A percentile compares a stretch with the other conserved stretches of the same genome.
These are phyloP conservation scores for Apostichopus californicus DNA, from an alignment of 35 echinoderm and acorn worm species.

Conservation along the genomic window DNA sequence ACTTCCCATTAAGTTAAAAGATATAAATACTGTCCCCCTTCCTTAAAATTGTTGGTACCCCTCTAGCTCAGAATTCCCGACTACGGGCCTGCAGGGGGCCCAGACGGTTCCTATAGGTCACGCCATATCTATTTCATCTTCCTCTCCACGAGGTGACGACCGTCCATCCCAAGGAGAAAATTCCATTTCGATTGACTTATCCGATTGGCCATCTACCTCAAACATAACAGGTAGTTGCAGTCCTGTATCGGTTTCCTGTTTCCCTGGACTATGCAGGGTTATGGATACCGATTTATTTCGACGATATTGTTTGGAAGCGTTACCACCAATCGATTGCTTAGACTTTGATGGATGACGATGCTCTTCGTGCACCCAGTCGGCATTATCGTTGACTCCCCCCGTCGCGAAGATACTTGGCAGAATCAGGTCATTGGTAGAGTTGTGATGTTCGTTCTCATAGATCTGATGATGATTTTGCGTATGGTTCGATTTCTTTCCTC, in stretches of 20 bases:
- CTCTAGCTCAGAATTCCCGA: no score
- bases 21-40: no score
- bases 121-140: neutral
- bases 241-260: neutral
- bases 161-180: conserved; percentile 16
- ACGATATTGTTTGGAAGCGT: neutral
- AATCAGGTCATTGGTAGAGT: conserved; percentile 3
- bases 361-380: neutral
- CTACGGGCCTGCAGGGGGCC: no score
- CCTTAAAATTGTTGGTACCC: no score
- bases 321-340: neutral
- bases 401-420: neutral
- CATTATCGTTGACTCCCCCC: neutral
- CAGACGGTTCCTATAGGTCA: neutral
- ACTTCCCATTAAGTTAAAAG: no score
- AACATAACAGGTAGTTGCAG: conserved; percentile 16
- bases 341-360: neutral
- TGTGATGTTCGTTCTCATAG: neutral
- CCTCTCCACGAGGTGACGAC: neutral
- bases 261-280: neutral
- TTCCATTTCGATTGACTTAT: neutral
- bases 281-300: neutral
- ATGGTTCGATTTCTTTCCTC: neutral
- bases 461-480: conserved; percentile 4
- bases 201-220: neutral